Evolutionary conservation across 2,888 invertebrate genomes (phyloP).

Genomic region (Sepiola atlantica): DNA sequence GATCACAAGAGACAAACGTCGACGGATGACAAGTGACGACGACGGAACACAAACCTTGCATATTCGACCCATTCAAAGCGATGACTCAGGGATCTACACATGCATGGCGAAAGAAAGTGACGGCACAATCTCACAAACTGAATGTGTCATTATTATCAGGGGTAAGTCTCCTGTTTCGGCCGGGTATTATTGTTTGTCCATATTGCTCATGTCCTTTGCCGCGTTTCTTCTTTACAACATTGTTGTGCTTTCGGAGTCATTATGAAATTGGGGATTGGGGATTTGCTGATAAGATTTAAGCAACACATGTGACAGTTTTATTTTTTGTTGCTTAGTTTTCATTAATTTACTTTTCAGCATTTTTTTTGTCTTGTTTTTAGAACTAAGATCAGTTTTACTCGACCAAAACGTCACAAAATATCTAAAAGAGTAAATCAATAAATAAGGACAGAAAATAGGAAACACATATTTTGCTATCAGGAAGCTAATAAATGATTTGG

Average conservation of each 20-base stretch:
- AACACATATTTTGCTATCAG: no score
- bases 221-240: background rate
- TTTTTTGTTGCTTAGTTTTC: background rate
- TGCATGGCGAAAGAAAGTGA: slow-evolving; percentile 40
- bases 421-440: background rate
- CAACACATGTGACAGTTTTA: background rate
- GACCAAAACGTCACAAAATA: background rate
- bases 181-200: background rate
- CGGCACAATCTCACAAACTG: slow-evolving; percentile 43
- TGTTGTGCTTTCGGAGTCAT: background rate
- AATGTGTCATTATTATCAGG: slow-evolving; percentile 38
- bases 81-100: slow-evolving; percentile 41
- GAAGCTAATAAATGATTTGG: no score
- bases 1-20: slow-evolving; percentile 24
- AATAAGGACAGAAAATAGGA: no score
- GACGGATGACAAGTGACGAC: background rate
- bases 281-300: background rate
- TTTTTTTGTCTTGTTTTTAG: background rate
- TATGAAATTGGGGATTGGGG: background rate
- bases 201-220: background rate
- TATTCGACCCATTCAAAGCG: slow-evolving; percentile 1
- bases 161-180: slow-evolving; percentile 7
- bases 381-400: background rate
- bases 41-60: slow-evolving; percentile 24
- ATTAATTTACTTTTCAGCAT: background rate